Evolutionary conservation across 1,140 invertebrate genomes (phyloP).

Genomic region (Agraylea sexmaculata): DNA sequence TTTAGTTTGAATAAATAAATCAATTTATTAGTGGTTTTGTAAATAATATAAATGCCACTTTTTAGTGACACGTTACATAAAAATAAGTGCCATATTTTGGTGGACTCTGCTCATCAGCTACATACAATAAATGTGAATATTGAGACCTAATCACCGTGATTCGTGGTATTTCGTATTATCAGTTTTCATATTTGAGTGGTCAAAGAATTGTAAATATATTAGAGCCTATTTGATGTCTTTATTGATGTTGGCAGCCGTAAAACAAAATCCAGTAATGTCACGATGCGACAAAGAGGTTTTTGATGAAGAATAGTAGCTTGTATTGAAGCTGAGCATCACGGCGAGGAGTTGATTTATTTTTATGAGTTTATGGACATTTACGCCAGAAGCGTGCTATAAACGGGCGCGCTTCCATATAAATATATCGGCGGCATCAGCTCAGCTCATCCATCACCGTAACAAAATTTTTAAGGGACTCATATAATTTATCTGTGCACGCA

Average conservation of each 20-base stretch:
- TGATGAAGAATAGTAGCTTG: neutral
- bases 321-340: constrained; percentile 7
- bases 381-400: constrained; percentile 21
- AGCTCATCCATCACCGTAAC: constrained; percentile 17
- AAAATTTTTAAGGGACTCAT: constrained; percentile 20
- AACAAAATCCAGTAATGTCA: neutral
- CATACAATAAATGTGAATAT: neutral
- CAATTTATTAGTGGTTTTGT: no score
- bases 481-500: no score
- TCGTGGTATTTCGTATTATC: no score
- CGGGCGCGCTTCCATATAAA: constrained; percentile 17
- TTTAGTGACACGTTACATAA: no score
- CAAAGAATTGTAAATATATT: neutral
- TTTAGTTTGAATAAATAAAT: no score
- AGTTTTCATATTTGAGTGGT: neutral
- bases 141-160: no score
- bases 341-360: constrained; percentile 18
- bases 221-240: neutral
- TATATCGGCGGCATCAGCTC: constrained; percentile 18
- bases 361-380: constrained; percentile 21
- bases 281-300: neutral
- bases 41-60: no score
- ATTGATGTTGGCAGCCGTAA: neutral
- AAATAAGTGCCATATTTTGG: no score
- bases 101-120: neutral